Percentiles rank a stretch among this genome's conserved stretches.
Conservation (phyloP, 2,113 vertebrate species). For the Brachyistius frenatus region DNA sequence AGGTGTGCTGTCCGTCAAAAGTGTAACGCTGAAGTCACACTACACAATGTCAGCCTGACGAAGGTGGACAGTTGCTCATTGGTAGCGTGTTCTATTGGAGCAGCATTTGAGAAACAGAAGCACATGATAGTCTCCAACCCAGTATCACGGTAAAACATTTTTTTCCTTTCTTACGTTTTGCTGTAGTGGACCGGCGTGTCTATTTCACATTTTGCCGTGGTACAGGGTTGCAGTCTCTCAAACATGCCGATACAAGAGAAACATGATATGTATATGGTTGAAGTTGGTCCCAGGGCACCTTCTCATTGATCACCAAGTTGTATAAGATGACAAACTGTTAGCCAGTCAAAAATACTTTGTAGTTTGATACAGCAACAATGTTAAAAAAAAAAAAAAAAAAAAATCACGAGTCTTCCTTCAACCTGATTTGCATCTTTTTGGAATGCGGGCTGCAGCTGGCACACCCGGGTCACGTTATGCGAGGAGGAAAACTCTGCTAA, state of each 20-base stretch:
- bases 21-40: neutral
- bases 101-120: no score
- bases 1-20: neutral
- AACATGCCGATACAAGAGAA: neutral
- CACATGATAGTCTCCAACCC: no score
- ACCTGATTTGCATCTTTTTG: slow-evolving; percentile 49
- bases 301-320: neutral
- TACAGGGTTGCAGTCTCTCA: no score
- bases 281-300: neutral
- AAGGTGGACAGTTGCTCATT: neutral
- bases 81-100: neutral
- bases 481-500: slow-evolving; percentile 24
- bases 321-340: neutral
- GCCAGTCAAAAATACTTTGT: neutral
- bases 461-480: slow-evolving; percentile 50
- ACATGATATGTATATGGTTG: neutral
- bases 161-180: no score
- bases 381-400: slow-evolving; percentile 1
- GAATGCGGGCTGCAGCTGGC: slow-evolving; percentile 32
- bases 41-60: neutral
- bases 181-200: no score
- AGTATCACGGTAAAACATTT: no score
- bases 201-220: no score
- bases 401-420: slow-evolving; percentile 11
- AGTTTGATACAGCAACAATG: neutral